These are phyloP conservation scores for Pangasianodon hypophthalmus DNA, from an alignment of 2,113 vertebrate species.

Conservation along the genomic window DNA sequence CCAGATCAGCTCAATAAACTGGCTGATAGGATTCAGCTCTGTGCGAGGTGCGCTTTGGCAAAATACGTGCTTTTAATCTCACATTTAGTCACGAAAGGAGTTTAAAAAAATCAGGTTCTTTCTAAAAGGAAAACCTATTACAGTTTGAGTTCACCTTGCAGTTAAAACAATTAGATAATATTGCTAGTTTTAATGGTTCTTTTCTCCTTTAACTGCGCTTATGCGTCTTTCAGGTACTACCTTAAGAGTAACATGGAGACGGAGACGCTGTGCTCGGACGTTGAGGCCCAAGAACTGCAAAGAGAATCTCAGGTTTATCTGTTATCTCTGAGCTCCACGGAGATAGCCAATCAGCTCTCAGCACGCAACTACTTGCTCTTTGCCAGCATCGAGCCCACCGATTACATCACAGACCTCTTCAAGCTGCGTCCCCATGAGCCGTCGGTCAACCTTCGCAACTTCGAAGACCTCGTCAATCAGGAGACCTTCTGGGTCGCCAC, in stretches of 20 bases:
- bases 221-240: conserved; percentile 81
- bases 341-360: conserved; percentile 95
- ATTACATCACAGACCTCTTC: conserved; percentile 95
- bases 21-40: conserved; percentile 94
- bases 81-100: too few species aligned
- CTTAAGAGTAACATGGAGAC: conserved; percentile 99
- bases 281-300: conserved; percentile 93
- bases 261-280: conserved; percentile 94
- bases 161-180: background rate
- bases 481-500: conserved; percentile 99
- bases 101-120: too few species aligned
- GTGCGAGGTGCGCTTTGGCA: conserved; percentile 80
- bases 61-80: background rate
- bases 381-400: conserved; percentile 94
- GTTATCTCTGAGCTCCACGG: conserved; percentile 92
- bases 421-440: conserved; percentile 87
- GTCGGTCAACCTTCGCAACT: conserved; percentile 88
- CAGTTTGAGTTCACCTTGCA: background rate
- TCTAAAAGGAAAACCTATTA: background rate
- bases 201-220: background rate
- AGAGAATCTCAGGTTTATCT: conserved; percentile 91
- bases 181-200: background rate
- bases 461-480: conserved; percentile 96
- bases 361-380: conserved; percentile 95
- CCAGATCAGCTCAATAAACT: conserved; percentile 97